Conservation (phyloP, 2,113 vertebrate genomes). For the Dromaius novaehollandiae region DNA sequence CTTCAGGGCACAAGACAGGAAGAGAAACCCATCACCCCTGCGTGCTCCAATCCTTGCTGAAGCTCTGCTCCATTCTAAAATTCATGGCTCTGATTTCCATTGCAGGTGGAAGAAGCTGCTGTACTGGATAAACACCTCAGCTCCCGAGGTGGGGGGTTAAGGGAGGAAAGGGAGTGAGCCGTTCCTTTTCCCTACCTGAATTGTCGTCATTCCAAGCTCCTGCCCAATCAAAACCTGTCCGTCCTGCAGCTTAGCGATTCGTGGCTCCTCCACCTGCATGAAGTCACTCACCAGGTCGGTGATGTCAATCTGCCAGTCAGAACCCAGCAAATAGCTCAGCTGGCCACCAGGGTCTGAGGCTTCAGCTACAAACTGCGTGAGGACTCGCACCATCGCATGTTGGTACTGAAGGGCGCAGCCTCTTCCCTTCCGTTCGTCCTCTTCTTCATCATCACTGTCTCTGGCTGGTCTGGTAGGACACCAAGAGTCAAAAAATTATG, state of each 20-base stretch:
- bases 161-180: not conserved
- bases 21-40: not conserved
- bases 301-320: constrained; percentile 94
- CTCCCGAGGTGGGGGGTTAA: not conserved
- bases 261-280: constrained; percentile 91
- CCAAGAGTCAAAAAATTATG: fast-evolving
- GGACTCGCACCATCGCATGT: constrained; percentile 86
- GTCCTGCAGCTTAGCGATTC: constrained; percentile 83
- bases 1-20: not conserved
- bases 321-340: constrained; percentile 83
- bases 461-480: constrained; percentile 77
- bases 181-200: constrained; percentile 82
- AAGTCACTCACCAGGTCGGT: constrained; percentile 88
- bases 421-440: constrained; percentile 82
- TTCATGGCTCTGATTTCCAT: fast-evolving
- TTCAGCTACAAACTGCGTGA: constrained; percentile 91
- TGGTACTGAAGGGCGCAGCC: constrained; percentile 93
- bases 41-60: not conserved
- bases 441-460: constrained; percentile 89
- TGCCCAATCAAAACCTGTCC: constrained; percentile 87
- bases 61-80: not conserved
- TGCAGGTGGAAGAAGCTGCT: not conserved
- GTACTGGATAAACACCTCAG: too few species aligned
- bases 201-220: constrained; percentile 88
- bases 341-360: constrained; percentile 75